A percentile compares a stretch with the other conserved stretches of the same genome.
Evolutionary conservation across 2,888 invertebrate species (phyloP).

Genomic region (Furcula furcula): DNA sequence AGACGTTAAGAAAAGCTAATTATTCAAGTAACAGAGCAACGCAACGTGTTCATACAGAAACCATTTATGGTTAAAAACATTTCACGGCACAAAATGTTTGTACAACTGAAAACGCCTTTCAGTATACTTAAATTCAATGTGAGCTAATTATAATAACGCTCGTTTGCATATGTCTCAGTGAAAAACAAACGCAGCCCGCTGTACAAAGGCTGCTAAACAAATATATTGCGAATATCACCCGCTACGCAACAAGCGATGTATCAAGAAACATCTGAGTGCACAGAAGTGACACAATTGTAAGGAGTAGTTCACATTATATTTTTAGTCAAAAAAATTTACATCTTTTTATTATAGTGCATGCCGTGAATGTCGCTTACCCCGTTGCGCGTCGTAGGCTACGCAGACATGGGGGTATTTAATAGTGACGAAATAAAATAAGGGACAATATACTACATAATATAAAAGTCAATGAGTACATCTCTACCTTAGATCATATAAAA

Average conservation of each 20-base stretch:
- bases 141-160: constrained; percentile 32
- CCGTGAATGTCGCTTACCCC: no score
- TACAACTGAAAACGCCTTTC: constrained; percentile 26
- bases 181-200: background rate
- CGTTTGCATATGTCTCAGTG: constrained; percentile 16
- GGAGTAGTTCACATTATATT: constrained; percentile 1
- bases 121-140: constrained; percentile 31
- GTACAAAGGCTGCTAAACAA: constrained; percentile 1
- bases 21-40: no score
- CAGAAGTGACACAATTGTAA: background rate
- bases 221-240: constrained; percentile 1
- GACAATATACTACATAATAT: no score
- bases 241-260: background rate
- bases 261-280: background rate
- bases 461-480: no score
- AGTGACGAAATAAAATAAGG: no score
- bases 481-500: no score
- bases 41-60: background rate
- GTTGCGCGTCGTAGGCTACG: no score
- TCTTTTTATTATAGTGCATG: no score
- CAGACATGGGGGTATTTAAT: no score
- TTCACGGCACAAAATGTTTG: constrained; percentile 14
- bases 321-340: no score
- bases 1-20: no score
- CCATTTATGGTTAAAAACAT: background rate